Percentiles rank a stretch among this genome's conserved stretches.
These are phyloP conservation scores for Melanotus villosus DNA, from an alignment of 2,888 invertebrate genomes.

Conservation along the genomic window DNA sequence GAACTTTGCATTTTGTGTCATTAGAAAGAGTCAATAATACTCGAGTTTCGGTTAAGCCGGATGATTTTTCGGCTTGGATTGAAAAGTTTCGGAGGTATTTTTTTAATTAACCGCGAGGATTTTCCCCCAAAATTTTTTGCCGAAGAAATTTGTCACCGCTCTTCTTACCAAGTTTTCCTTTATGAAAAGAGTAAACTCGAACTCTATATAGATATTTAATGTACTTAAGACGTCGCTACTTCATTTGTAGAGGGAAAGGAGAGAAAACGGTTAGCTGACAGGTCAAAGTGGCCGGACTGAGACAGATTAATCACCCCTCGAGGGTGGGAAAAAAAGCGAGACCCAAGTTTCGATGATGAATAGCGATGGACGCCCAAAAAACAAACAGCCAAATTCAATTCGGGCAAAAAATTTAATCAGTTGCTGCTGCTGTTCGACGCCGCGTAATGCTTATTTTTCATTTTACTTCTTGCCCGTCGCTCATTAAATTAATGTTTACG, in stretches of 20 bases:
- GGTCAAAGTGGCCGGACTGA: conserved; percentile 21
- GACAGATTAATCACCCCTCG: conserved; percentile 25
- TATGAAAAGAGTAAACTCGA: conserved; percentile 20
- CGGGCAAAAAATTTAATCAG: conserved; percentile 32
- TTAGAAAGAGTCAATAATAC: conserved; percentile 25
- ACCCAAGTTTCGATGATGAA: conserved; percentile 20
- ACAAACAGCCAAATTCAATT: conserved; percentile 35
- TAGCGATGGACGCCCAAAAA: conserved; percentile 21
- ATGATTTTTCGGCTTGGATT: too few species aligned
- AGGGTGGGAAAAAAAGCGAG: conserved; percentile 4
- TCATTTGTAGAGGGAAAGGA: conserved; percentile 18
- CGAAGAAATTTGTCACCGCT: conserved; percentile 18
- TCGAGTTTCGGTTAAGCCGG: too few species aligned
- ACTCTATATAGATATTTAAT: conserved; percentile 22
- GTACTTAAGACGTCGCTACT: conserved; percentile 25
- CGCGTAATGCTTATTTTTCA: conserved; percentile 14
- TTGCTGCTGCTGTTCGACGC: conserved; percentile 12
- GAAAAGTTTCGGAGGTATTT: too few species aligned
- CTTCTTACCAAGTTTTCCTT: not conserved
- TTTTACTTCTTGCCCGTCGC: conserved; percentile 31
- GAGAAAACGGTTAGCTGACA: conserved; percentile 23
- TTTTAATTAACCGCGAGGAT: too few species aligned
- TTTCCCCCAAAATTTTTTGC: too few species aligned
- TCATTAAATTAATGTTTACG: conserved; percentile 32
- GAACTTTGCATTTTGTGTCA: conserved; percentile 34